A percentile compares a stretch with the other conserved stretches of the same genome.
Conservation (phyloP, 2,797 vertebrate genomes). For the Spea hammondii region DNA sequence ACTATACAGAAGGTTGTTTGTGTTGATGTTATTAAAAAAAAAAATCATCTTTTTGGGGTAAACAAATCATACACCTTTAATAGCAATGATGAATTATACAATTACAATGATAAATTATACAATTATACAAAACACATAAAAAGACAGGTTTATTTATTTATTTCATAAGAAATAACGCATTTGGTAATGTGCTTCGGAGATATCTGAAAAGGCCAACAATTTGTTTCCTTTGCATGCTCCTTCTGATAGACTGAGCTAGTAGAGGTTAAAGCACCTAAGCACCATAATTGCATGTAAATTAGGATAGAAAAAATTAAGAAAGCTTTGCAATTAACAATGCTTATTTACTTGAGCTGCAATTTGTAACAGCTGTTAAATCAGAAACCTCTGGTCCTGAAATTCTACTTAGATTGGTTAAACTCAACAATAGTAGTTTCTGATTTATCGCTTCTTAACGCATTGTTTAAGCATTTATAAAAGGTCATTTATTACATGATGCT, state of each 20-base stretch:
- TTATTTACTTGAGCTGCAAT: slow-evolving; percentile 48
- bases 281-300: slow-evolving; percentile 47
- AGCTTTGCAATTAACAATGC: slow-evolving; percentile 50
- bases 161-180: not conserved
- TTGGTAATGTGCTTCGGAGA: not conserved
- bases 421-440: slow-evolving; percentile 9
- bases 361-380: slow-evolving; percentile 48
- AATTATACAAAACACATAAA: not conserved
- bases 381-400: slow-evolving; percentile 38
- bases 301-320: slow-evolving; percentile 35
- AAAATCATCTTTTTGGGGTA: not conserved
- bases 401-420: slow-evolving; percentile 17
- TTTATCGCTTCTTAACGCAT: slow-evolving; percentile 24
- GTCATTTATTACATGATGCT: slow-evolving; percentile 5
- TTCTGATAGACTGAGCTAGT: slow-evolving; percentile 26
- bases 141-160: not conserved
- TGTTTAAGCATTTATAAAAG: slow-evolving; percentile 17
- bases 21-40: not conserved
- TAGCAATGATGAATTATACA: slow-evolving; percentile 6
- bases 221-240: not conserved
- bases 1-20: slow-evolving; percentile 5
- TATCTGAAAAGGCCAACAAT: not conserved
- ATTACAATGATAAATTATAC: slow-evolving; percentile 4
- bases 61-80: not conserved
- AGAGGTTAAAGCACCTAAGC: slow-evolving; percentile 43